Conservation (phyloP, 2,888 invertebrate genomes). For the Oligia strigilis region DNA sequence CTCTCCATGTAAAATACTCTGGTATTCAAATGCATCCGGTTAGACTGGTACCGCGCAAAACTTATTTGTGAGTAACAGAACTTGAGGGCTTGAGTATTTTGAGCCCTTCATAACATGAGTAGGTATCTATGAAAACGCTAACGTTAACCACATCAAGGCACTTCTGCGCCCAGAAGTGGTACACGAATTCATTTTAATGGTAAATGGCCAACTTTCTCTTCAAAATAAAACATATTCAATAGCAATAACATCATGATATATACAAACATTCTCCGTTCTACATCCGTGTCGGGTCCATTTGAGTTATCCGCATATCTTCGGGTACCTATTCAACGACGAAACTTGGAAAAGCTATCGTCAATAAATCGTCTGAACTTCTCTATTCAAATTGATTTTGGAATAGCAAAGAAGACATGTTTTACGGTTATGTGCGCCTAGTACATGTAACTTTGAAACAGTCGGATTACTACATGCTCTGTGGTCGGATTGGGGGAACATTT, state of each 20-base stretch:
- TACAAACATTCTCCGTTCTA: not conserved
- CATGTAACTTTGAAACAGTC: not conserved
- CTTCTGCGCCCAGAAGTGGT: not conserved
- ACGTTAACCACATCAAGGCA: not conserved
- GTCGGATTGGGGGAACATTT: not conserved
- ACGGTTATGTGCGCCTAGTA: constrained; percentile 23
- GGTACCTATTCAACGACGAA: constrained; percentile 8
- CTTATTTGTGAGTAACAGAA: too few relatives aligned
- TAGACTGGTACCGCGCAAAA: too few relatives aligned
- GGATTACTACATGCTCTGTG: too few relatives aligned
- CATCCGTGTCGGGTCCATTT: constrained; percentile 25
- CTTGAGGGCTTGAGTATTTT: not conserved
- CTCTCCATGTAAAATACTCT: too few relatives aligned
- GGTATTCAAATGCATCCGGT: too few relatives aligned
- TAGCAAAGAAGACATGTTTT: constrained; percentile 21
- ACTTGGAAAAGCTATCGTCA: constrained; percentile 9
- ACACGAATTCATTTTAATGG: not conserved
- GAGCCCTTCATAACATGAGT: not conserved
- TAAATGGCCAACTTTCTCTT: constrained; percentile 1
- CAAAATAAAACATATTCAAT: constrained; percentile 11
- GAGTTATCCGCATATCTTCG: not conserved
- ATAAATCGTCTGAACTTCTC: constrained; percentile 23
- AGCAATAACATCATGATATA: not conserved
- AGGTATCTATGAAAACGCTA: too few relatives aligned
- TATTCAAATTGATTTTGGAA: constrained; percentile 46